Evolutionary conservation across 53 echinoderm and acorn worm genomes (phyloP).

Genomic region (Henricia sp.): DNA sequence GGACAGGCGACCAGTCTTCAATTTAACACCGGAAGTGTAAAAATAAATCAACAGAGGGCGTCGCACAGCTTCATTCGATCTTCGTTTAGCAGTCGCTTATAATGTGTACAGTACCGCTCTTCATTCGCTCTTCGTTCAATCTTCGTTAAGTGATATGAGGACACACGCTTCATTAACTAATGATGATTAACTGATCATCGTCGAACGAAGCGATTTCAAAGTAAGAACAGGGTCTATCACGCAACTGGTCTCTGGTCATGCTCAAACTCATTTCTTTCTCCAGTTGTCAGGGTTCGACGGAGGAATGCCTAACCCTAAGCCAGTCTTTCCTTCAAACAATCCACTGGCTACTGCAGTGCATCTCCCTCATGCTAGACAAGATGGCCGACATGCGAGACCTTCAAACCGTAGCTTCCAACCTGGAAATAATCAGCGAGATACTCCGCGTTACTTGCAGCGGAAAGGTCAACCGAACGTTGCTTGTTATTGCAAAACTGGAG

Average conservation of each 20-base stretch:
- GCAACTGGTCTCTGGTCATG: no score
- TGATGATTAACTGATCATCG: no score
- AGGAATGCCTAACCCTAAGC: constrained; percentile 84
- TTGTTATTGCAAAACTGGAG: constrained; percentile 86
- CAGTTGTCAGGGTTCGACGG: constrained; percentile 83
- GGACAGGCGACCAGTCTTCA: no score
- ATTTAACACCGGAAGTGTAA: not conserved
- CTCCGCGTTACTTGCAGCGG: constrained; percentile 66
- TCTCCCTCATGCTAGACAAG: constrained; percentile 64
- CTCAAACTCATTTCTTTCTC: not conserved
- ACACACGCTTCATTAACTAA: no score
- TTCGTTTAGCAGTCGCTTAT: no score
- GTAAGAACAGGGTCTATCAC: no score
- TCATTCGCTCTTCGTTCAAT: no score
- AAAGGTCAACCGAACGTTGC: constrained; percentile 73
- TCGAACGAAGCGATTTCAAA: no score
- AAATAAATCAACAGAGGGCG: no score
- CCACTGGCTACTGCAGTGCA: constrained; percentile 81
- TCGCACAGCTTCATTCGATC: no score
- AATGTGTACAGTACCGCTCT: no score
- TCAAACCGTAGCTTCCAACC: constrained; percentile 67
- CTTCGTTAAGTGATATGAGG: no score
- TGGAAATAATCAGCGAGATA: constrained; percentile 78
- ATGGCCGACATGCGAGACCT: constrained; percentile 58
- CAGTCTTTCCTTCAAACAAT: constrained; percentile 79